These are phyloP conservation scores for Barbus barbus DNA, from an alignment of 2,113 vertebrate species.

Conservation along the genomic window DNA sequence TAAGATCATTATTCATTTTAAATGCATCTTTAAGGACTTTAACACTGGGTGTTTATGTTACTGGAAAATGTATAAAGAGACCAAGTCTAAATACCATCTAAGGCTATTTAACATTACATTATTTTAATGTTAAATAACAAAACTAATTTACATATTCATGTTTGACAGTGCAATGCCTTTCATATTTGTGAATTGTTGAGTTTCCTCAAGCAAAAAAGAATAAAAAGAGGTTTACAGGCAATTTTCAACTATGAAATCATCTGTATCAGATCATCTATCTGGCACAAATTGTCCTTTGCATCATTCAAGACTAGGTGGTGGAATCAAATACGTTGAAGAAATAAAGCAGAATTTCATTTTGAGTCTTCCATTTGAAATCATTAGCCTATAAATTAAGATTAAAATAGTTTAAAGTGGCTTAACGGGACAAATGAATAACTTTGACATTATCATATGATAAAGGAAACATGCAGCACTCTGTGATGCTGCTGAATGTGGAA, in stretches of 20 bases:
- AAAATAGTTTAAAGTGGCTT: background rate
- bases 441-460: background rate
- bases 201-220: background rate
- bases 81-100: background rate
- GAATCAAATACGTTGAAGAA: background rate
- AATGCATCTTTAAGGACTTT: background rate
- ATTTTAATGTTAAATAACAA: background rate
- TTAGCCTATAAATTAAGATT: background rate
- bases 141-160: no score
- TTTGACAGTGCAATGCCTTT: background rate
- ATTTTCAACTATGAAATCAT: background rate
- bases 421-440: background rate
- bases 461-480: background rate
- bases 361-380: background rate
- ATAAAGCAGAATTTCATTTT: background rate
- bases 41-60: background rate
- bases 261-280: background rate
- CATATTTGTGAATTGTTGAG: background rate
- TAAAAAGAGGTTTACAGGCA: no score
- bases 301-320: background rate
- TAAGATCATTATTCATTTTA: background rate
- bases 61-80: background rate
- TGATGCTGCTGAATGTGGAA: background rate
- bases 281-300: background rate
- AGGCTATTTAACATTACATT: background rate